A percentile compares a stretch with the other conserved stretches of the same genome.
These are phyloP conservation scores for Leptinotarsa peninsularis DNA, from an alignment of 2,888 invertebrate genomes.

Conservation along the genomic window DNA sequence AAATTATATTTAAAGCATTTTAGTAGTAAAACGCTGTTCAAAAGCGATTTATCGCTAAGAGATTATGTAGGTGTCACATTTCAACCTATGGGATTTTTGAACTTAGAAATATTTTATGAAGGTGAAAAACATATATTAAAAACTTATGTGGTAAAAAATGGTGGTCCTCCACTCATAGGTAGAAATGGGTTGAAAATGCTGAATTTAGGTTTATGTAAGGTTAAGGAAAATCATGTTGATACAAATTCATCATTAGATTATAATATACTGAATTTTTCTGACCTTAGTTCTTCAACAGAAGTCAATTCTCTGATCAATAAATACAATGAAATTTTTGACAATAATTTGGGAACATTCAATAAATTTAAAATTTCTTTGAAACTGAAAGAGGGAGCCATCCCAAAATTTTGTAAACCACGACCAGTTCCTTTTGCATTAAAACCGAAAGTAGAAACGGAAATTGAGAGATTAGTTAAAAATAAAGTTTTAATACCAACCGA, in stretches of 20 bases:
- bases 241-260: too few species aligned
- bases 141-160: background rate
- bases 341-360: background rate
- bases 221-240: too few species aligned
- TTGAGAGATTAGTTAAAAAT: conserved; percentile 3
- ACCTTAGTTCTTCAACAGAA: background rate
- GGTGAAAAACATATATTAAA: background rate
- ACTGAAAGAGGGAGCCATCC: conserved; percentile 4
- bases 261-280: too few species aligned
- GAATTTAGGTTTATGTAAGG: background rate
- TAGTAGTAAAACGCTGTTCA: background rate
- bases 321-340: conserved; percentile 10
- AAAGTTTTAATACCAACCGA: background rate
- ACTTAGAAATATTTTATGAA: background rate
- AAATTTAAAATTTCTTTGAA: background rate
- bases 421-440: conserved; percentile 4
- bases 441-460: conserved; percentile 4
- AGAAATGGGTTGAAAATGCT: too few species aligned
- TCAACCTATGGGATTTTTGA: background rate
- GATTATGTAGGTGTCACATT: background rate
- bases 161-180: background rate
- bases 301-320: background rate
- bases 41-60: background rate
- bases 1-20: conserved; percentile 12
- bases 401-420: conserved; percentile 9